Evolutionary conservation across 1,140 invertebrate genomes (phyloP).

Genomic region (Sycophaga agraensis): DNA sequence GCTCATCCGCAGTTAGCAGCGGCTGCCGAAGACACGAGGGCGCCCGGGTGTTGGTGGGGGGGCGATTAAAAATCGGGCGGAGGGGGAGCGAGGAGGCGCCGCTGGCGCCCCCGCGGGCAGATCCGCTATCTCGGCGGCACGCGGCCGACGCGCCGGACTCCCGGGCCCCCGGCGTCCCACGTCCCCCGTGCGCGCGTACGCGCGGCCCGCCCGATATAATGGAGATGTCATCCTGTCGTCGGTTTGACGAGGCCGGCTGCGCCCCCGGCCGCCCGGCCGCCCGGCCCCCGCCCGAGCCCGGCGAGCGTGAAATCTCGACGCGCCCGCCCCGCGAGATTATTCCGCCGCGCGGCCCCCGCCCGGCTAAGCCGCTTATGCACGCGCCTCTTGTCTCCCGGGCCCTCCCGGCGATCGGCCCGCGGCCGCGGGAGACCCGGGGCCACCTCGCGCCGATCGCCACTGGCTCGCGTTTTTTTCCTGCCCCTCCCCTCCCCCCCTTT

Average conservation of each 20-base stretch:
- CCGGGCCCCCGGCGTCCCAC: conserved; percentile 25
- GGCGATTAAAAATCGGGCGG: background rate
- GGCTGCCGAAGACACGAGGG: too few species aligned
- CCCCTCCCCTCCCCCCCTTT: background rate
- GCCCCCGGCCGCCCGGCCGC: conserved; percentile 19
- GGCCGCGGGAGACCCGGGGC: too few species aligned
- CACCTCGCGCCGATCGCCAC: too few species aligned
- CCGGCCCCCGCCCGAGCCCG: background rate
- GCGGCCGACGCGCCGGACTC: conserved; percentile 32
- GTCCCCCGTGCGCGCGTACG: background rate
- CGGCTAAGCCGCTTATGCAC: conserved; percentile 18
- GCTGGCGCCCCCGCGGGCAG: conserved; percentile 33
- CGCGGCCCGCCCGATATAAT: conserved; percentile 47
- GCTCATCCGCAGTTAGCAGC: too few species aligned
- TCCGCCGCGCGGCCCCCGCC: conserved; percentile 3
- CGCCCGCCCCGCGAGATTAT: background rate
- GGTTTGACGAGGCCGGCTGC: conserved; percentile 52
- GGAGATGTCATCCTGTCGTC: conserved; percentile 57
- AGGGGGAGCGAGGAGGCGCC: background rate
- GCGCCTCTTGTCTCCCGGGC: background rate
- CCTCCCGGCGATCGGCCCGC: too few species aligned
- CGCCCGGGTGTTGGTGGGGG: too few species aligned
- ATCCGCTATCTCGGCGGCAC: conserved; percentile 55
- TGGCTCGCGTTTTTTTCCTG: too few species aligned
- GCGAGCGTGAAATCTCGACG: background rate